Percentiles rank a stretch among this genome's conserved stretches.
These are phyloP conservation scores for Passer montanus DNA, from an alignment of 2,113 vertebrate species.

Conservation along the genomic window DNA sequence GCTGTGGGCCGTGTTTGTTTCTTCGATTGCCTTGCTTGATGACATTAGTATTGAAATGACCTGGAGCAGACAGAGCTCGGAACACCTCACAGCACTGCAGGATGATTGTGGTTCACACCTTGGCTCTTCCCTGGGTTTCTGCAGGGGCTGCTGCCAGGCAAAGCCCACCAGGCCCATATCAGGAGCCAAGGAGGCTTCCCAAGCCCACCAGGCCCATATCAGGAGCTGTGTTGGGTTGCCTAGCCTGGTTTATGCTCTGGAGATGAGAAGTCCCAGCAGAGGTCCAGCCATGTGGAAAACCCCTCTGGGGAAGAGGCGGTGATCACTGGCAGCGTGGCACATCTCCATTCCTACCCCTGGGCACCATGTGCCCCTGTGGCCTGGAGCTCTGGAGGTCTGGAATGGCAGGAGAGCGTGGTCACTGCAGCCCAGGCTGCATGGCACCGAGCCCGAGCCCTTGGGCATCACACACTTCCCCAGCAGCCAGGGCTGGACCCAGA, in stretches of 20 bases:
- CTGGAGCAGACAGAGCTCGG: background rate
- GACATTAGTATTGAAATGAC: constrained; percentile 48
- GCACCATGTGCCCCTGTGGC: accelerated
- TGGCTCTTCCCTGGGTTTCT: background rate
- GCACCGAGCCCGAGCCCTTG: accelerated
- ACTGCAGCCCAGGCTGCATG: background rate
- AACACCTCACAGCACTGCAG: background rate
- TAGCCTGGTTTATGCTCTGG: background rate
- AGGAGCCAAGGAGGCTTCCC: too few relatives aligned
- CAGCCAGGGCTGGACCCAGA: background rate
- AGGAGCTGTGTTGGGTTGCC: background rate
- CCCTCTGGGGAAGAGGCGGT: background rate
- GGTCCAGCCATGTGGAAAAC: background rate
- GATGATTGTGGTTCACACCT: background rate
- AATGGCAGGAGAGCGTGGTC: background rate
- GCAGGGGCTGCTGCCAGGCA: background rate
- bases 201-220: background rate
- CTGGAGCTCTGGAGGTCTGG: background rate
- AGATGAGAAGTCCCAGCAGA: background rate
- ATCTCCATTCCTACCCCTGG: background rate
- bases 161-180: background rate
- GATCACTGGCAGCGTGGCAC: background rate
- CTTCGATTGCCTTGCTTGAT: background rate
- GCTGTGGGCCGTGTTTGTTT: constrained; percentile 20
- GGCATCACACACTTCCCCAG: accelerated